These are phyloP conservation scores for Himalopsyche japonica DNA, from an alignment of 2,888 invertebrate genomes.

Conservation along the genomic window DNA sequence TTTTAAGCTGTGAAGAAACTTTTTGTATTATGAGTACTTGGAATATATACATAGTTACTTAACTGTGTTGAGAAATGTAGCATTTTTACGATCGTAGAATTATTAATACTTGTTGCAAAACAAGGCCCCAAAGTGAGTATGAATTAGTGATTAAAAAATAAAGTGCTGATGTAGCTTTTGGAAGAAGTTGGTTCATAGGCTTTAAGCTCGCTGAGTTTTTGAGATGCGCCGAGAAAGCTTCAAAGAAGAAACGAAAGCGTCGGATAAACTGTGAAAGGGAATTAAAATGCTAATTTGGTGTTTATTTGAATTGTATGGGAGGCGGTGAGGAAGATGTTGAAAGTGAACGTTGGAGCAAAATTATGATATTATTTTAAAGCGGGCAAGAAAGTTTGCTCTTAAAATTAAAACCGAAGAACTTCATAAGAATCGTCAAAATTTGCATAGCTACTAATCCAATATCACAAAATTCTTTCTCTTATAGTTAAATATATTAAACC, in stretches of 20 bases:
- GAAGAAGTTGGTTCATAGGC: background rate
- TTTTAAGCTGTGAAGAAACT: too few species aligned
- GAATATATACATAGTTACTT: background rate
- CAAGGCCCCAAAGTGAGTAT: background rate
- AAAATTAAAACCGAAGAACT: too few species aligned
- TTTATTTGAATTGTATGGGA: constrained; percentile 21
- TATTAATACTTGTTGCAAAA: background rate
- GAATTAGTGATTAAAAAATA: constrained; percentile 20
- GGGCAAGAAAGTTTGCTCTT: too few species aligned
- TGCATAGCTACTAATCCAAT: too few species aligned
- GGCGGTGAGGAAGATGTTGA: background rate
- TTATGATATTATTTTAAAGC: background rate
- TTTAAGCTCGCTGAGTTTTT: background rate
- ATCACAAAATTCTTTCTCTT: too few species aligned
- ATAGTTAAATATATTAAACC: too few species aligned
- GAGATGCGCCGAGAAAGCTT: background rate
- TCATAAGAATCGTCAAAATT: too few species aligned
- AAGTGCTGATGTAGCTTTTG: constrained; percentile 6
- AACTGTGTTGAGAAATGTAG: background rate
- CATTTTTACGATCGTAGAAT: background rate
- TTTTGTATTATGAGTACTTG: too few species aligned
- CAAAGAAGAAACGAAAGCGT: background rate
- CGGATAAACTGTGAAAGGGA: constrained; percentile 8
- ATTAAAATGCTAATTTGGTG: constrained; percentile 30
- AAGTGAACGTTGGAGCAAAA: background rate